phyloP scores from a whole-genome alignment of 1,140 invertebrate genomes.

The Harpegnathos saltator region DNA sequence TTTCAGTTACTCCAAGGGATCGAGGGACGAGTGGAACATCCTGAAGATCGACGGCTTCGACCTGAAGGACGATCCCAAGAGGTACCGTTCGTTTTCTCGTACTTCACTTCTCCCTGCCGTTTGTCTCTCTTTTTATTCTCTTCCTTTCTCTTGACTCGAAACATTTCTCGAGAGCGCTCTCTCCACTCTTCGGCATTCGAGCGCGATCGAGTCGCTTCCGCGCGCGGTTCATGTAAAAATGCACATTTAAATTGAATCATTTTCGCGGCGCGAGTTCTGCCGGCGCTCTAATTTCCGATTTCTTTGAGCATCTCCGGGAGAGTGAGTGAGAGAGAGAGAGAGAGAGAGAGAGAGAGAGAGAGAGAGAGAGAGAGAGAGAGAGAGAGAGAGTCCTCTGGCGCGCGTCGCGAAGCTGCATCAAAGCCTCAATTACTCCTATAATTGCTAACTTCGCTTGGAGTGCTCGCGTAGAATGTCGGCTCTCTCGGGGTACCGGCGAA shows the following conservation, averaged over 20 bases:
- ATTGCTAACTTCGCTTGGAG: slow-evolving; percentile 74
- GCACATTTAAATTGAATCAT: slow-evolving; percentile 9
- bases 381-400: slow-evolving; percentile 8
- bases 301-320: slow-evolving; percentile 33
- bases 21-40: slow-evolving; percentile 94
- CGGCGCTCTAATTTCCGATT: slow-evolving; percentile 39
- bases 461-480: slow-evolving; percentile 10
- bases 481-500: background rate
- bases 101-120: too few species aligned
- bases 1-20: slow-evolving; percentile 95
- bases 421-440: slow-evolving; percentile 80
- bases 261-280: background rate
- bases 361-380: too few species aligned
- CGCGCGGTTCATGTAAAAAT: background rate
- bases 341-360: too few species aligned
- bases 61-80: slow-evolving; percentile 94
- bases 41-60: slow-evolving; percentile 95
- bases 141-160: background rate
- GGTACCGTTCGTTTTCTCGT: slow-evolving; percentile 85
- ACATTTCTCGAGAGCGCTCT: background rate
- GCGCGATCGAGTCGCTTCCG: background rate
- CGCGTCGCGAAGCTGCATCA: slow-evolving; percentile 50
- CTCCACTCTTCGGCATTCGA: background rate
- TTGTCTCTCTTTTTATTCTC: background rate
- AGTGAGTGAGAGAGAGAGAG: too few species aligned